phyloP scores from a whole-genome alignment of 2,888 invertebrate genomes.

The Archips xylosteana region DNA sequence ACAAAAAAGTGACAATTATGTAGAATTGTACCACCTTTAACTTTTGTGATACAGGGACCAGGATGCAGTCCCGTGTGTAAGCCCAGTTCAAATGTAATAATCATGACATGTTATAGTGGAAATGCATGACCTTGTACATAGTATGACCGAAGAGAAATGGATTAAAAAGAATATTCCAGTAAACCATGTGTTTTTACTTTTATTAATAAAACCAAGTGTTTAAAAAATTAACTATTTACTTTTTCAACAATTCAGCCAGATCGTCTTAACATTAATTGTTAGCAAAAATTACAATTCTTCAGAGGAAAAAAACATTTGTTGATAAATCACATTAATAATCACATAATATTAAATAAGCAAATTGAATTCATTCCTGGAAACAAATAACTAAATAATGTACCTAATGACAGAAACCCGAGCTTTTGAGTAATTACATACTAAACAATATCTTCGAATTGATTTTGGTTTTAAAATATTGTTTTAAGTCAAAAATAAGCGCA shows the following conservation, averaged over 20 bases:
- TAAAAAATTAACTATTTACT: slow-evolving; percentile 31
- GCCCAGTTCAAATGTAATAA: background rate
- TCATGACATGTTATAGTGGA: background rate
- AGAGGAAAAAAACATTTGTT: background rate
- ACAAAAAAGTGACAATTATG: no score
- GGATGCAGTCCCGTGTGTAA: no score
- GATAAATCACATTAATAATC: background rate
- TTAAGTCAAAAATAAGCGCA: background rate
- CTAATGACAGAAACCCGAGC: background rate
- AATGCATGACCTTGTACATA: background rate
- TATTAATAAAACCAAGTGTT: slow-evolving; percentile 9
- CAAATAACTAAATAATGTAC: background rate
- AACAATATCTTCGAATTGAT: background rate
- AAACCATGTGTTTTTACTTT: slow-evolving; percentile 10
- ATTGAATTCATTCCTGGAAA: background rate
- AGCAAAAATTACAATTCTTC: background rate
- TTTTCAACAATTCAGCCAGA: slow-evolving; percentile 21
- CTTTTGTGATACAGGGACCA: no score
- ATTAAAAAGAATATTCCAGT: slow-evolving; percentile 2
- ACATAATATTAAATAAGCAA: background rate
- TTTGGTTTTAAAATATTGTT: background rate
- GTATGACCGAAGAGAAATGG: background rate
- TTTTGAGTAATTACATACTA: background rate
- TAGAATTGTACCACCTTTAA: no score
- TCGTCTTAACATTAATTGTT: slow-evolving; percentile 6